Conservation (phyloP, 2,113 vertebrate genomes). For the Solea senegalensis region DNA sequence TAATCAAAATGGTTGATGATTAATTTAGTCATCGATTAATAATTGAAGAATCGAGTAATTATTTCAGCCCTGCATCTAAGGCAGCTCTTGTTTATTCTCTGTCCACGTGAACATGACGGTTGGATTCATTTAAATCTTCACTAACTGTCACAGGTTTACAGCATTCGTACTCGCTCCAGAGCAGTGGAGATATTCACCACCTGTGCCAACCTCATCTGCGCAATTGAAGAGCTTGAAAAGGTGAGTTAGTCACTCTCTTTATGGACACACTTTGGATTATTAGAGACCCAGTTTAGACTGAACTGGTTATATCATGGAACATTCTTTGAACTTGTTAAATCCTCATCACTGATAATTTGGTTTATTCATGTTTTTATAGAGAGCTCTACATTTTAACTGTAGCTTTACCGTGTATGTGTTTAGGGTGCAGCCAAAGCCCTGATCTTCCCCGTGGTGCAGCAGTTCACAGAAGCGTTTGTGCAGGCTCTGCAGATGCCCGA, state of each 20-base stretch:
- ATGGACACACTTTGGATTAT: not conserved
- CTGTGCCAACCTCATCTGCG: slow-evolving; percentile 98
- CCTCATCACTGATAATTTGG: too few species aligned
- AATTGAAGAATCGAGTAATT: too few species aligned
- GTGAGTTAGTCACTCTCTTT: slow-evolving; percentile 66
- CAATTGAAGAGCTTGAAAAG: slow-evolving; percentile 98
- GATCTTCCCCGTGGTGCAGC: slow-evolving; percentile 97
- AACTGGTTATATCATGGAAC: not conserved
- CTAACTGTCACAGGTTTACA: slow-evolving; percentile 86
- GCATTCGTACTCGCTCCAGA: slow-evolving; percentile 94
- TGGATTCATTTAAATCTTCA: not conserved
- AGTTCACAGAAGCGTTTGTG: slow-evolving; percentile 97
- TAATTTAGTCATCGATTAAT: too few species aligned
- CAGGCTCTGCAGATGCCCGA: slow-evolving; percentile 96
- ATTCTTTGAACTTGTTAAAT: not conserved
- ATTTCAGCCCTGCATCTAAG: too few species aligned
- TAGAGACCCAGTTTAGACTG: not conserved
- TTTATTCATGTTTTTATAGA: too few species aligned
- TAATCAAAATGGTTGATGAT: too few species aligned
- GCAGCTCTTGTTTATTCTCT: too few species aligned
- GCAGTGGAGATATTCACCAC: slow-evolving; percentile 99
- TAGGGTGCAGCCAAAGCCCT: slow-evolving; percentile 95
- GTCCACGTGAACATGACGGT: too few species aligned
- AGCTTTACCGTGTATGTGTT: not conserved
- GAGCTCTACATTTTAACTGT: not conserved